Conservation (phyloP, 2,888 invertebrate species). For the Leptothorax acervorum region DNA sequence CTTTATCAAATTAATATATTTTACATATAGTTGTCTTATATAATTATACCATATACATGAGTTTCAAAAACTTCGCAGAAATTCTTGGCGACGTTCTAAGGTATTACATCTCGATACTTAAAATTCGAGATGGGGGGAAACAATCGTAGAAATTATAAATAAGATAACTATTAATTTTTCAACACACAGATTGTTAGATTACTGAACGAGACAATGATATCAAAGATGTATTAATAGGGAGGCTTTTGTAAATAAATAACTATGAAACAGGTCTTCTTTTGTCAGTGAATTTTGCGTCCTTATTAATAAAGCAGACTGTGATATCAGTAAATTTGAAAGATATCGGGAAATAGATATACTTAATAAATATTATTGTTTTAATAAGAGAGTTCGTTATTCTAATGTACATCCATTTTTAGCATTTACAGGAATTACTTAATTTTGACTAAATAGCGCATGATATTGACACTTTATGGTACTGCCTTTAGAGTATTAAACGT, state of each 20-base stretch:
- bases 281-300: neutral
- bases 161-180: slow-evolving; percentile 35
- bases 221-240: slow-evolving; percentile 15
- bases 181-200: neutral
- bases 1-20: slow-evolving; percentile 63
- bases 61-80: slow-evolving; percentile 66
- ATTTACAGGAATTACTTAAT: slow-evolving; percentile 66
- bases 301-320: slow-evolving; percentile 35
- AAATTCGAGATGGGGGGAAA: slow-evolving; percentile 13
- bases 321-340: slow-evolving; percentile 45
- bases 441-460: slow-evolving; percentile 64
- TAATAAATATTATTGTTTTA: slow-evolving; percentile 63
- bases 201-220: slow-evolving; percentile 17
- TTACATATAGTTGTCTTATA: slow-evolving; percentile 64
- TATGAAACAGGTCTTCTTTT: slow-evolving; percentile 17
- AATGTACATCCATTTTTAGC: slow-evolving; percentile 69
- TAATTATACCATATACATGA: slow-evolving; percentile 64
- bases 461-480: slow-evolving; percentile 63
- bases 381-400: slow-evolving; percentile 61
- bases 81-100: slow-evolving; percentile 47
- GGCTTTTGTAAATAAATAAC: slow-evolving; percentile 23
- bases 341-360: slow-evolving; percentile 59
- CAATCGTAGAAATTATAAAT: slow-evolving; percentile 34
- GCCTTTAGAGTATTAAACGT: slow-evolving; percentile 62
- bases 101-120: slow-evolving; percentile 21